Conservation (phyloP, 2,888 invertebrate species). For the Xestia sexstrigata region DNA sequence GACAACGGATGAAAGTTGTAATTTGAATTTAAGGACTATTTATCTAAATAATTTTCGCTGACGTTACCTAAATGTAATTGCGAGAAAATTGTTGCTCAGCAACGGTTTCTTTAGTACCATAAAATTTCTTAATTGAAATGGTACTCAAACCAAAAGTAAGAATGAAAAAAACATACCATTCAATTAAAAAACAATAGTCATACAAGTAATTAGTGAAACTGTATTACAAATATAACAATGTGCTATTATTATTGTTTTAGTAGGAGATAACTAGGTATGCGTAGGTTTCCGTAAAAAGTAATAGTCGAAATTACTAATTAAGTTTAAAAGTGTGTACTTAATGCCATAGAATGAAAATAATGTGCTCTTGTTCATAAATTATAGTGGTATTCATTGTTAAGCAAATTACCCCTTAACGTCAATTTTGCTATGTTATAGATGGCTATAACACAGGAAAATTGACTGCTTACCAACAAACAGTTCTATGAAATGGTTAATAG, state of each 20-base stretch:
- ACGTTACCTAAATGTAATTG: not conserved
- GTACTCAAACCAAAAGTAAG: not conserved
- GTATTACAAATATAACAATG: constrained; percentile 4
- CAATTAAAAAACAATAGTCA: not conserved
- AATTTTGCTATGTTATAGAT: not conserved
- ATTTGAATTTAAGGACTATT: not conserved
- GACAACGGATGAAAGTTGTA: not conserved
- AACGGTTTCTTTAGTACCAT: not conserved
- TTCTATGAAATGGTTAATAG: not conserved
- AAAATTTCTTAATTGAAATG: not conserved
- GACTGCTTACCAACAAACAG: too few species aligned
- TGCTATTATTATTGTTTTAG: not conserved
- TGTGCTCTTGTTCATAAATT: not conserved
- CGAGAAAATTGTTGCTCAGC: not conserved
- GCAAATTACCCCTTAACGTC: not conserved
- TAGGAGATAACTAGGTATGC: not conserved
- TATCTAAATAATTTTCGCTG: not conserved
- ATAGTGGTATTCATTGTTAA: not conserved
- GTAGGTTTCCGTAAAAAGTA: constrained; percentile 15
- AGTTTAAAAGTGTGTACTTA: not conserved
- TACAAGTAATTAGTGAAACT: not conserved
- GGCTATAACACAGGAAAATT: too few species aligned
- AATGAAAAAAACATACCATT: not conserved
- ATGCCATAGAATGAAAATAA: not conserved
- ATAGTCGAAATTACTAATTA: not conserved